Evolutionary conservation across 2,888 invertebrate genomes (phyloP).

Genomic region (Pachliopta kotzebuea): DNA sequence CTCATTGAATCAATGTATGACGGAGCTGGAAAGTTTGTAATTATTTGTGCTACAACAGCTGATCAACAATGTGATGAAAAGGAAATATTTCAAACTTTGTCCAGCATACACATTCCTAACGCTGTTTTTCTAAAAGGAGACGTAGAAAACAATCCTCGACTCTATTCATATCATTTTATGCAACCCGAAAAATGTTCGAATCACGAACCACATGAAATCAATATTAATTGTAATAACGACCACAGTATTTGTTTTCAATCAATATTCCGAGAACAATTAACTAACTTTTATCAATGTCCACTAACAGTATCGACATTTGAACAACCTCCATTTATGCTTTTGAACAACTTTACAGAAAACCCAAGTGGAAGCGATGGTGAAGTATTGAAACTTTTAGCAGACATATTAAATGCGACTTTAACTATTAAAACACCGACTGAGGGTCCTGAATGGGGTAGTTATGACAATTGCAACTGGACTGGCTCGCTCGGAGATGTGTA

Average conservation of each 20-base stretch:
- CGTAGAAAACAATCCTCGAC: slow-evolving; percentile 33
- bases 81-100: slow-evolving; percentile 43
- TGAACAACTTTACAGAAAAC: slow-evolving; percentile 41
- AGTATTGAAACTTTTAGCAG: slow-evolving; percentile 45
- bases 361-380: slow-evolving; percentile 53
- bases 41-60: slow-evolving; percentile 44
- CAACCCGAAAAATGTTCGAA: slow-evolving; percentile 45
- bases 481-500: slow-evolving; percentile 56
- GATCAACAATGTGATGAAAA: slow-evolving; percentile 44
- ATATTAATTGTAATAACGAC: slow-evolving; percentile 33
- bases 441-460: slow-evolving; percentile 44
- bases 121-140: slow-evolving; percentile 44
- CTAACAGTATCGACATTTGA: slow-evolving; percentile 52
- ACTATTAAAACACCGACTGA: slow-evolving; percentile 41
- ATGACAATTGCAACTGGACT: slow-evolving; percentile 53
- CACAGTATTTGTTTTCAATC: slow-evolving; percentile 42
- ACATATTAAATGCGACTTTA: slow-evolving; percentile 52
- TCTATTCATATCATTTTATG: slow-evolving; percentile 44
- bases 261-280: slow-evolving; percentile 45
- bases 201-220: slow-evolving; percentile 42
- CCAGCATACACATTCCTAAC: slow-evolving; percentile 42
- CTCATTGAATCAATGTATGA: slow-evolving; percentile 43
- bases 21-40: slow-evolving; percentile 48
- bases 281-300: slow-evolving; percentile 47
- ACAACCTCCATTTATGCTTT: slow-evolving; percentile 56